Evolutionary conservation across 2,113 vertebrate genomes (phyloP).

Genomic region (Alethe castanea): DNA sequence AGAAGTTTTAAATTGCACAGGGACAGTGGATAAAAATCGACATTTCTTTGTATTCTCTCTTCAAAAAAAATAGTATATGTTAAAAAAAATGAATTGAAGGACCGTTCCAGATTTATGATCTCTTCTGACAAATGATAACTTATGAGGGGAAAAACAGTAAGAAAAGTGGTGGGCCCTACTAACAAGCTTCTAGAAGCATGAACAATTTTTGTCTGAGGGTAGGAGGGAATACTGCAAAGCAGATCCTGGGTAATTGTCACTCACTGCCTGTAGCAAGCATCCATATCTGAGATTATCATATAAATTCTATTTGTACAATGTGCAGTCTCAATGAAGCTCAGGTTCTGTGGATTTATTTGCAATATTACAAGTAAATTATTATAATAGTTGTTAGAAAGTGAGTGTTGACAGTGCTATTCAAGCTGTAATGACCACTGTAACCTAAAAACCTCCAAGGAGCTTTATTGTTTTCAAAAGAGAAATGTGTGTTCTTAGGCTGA

Average conservation of each 20-base stretch:
- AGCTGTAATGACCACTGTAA: neutral
- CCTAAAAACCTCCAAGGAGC: neutral
- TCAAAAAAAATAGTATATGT: neutral
- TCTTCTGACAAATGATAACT: neutral
- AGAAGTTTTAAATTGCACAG: neutral
- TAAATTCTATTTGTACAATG: neutral
- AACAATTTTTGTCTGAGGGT: neutral
- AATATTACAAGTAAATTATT: neutral
- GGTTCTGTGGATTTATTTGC: neutral
- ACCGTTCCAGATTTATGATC: neutral
- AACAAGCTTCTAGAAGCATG: neutral
- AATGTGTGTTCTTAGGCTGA: neutral
- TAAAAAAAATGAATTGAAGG: neutral
- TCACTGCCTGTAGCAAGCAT: neutral
- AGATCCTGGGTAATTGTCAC: neutral
- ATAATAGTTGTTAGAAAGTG: neutral
- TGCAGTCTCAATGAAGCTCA: neutral
- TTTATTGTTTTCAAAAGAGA: neutral
- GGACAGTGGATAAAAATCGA: neutral
- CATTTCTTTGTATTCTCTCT: neutral
- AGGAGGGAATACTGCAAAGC: neutral
- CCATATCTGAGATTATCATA: neutral
- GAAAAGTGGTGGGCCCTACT: neutral
- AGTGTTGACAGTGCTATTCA: neutral
- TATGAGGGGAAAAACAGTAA: accelerated